phyloP scores from a whole-genome alignment of 2,888 invertebrate genomes.

The Melanchra persicariae region DNA sequence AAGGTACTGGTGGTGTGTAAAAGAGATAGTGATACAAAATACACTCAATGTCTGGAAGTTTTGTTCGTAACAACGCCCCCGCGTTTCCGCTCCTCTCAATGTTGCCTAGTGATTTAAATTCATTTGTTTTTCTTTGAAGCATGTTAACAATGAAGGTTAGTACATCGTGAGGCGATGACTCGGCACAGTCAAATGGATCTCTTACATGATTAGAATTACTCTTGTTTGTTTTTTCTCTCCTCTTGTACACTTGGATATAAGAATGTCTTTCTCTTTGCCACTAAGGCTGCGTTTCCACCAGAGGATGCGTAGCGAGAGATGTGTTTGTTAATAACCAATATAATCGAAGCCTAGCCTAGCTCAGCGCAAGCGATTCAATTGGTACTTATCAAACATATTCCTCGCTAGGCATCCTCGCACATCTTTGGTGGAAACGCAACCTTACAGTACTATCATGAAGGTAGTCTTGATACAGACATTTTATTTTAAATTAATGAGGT shows the following conservation, averaged over 20 bases:
- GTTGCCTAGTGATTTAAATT: slow-evolving; percentile 72
- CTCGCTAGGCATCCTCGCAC: too few relatives aligned
- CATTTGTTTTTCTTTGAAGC: slow-evolving; percentile 75
- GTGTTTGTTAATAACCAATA: too few relatives aligned
- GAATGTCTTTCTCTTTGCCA: slow-evolving; percentile 25
- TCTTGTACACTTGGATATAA: slow-evolving; percentile 46
- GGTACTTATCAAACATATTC: too few relatives aligned
- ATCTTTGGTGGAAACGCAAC: too few relatives aligned
- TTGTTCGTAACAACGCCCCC: slow-evolving; percentile 69
- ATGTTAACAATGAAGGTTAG: slow-evolving; percentile 77
- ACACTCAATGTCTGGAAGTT: slow-evolving; percentile 63
- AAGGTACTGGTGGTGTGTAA: slow-evolving; percentile 47
- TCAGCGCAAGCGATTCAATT: too few relatives aligned
- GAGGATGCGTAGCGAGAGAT: too few relatives aligned
- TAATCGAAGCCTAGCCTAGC: too few relatives aligned
- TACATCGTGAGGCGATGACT: slow-evolving; percentile 79
- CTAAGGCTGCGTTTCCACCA: too few relatives aligned
- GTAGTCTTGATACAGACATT: background rate
- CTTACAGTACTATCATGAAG: background rate
- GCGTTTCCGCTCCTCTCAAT: slow-evolving; percentile 68
- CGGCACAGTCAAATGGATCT: slow-evolving; percentile 76
- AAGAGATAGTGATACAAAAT: slow-evolving; percentile 60
- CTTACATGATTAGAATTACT: slow-evolving; percentile 79
- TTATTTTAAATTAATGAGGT: slow-evolving; percentile 12
- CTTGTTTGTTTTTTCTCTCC: slow-evolving; percentile 81